These are phyloP conservation scores for Harpalus rubripes DNA, from an alignment of 2,888 invertebrate species.

Conservation along the genomic window DNA sequence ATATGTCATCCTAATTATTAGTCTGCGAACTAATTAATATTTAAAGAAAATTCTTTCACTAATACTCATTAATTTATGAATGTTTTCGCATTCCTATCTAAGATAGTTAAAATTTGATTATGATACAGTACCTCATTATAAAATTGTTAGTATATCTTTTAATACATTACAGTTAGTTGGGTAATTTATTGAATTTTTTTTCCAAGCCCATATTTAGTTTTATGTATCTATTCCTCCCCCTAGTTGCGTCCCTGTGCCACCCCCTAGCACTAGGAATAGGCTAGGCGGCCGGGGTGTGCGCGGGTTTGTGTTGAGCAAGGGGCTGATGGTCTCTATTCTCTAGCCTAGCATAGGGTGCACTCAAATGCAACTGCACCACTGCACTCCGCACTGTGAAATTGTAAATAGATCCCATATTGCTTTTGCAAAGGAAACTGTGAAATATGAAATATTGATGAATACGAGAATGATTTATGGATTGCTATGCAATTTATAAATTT, in stretches of 20 bases:
- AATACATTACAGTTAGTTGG: too few relatives aligned
- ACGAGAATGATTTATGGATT: neutral
- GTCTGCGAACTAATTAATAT: too few relatives aligned
- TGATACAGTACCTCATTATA: too few relatives aligned
- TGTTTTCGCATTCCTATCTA: too few relatives aligned
- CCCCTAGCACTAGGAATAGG: constrained; percentile 49
- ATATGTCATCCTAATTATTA: too few relatives aligned
- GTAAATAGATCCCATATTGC: constrained; percentile 23
- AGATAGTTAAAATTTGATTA: too few relatives aligned
- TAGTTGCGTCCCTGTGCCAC: constrained; percentile 51
- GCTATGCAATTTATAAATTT: neutral
- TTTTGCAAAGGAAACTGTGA: neutral
- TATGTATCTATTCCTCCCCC: constrained; percentile 7
- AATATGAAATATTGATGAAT: neutral
- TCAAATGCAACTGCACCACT: neutral
- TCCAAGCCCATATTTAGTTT: too few relatives aligned
- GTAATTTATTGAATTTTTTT: too few relatives aligned
- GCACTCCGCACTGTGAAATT: constrained; percentile 36
- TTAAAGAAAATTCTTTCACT: too few relatives aligned
- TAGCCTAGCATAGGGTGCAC: constrained; percentile 26
- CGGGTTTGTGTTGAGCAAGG: constrained; percentile 26
- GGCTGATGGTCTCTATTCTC: constrained; percentile 31
- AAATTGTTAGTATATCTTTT: too few relatives aligned
- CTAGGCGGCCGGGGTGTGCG: constrained; percentile 20
- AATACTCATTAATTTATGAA: too few relatives aligned